Percentiles rank a stretch among this genome's conserved stretches.
Evolutionary conservation across 2,113 vertebrate genomes (phyloP).

Genomic region (Eudorcas thomsonii): DNA sequence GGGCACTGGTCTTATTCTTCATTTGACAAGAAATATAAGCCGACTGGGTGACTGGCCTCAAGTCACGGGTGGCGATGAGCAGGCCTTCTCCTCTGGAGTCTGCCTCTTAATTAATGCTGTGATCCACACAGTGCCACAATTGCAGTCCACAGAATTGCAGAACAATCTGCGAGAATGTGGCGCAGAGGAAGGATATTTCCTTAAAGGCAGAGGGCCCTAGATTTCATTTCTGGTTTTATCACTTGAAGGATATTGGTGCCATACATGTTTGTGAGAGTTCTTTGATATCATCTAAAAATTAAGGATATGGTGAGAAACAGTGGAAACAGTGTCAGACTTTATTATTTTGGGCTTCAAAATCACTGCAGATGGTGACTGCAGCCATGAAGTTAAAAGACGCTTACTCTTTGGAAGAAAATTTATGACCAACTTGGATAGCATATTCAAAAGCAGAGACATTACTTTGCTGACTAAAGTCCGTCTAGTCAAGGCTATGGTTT

Average conservation of each 20-base stretch:
- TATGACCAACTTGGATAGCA: too few relatives aligned
- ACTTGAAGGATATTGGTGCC: not conserved
- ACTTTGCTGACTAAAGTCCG: too few relatives aligned
- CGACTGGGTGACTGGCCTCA: not conserved
- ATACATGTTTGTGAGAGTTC: not conserved
- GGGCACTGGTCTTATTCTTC: not conserved
- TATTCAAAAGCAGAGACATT: too few relatives aligned
- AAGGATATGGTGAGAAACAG: not conserved
- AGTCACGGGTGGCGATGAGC: not conserved
- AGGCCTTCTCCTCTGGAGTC: not conserved
- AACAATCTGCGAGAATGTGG: not conserved
- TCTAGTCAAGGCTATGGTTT: too few relatives aligned
- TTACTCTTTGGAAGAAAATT: too few relatives aligned
- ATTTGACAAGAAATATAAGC: not conserved
- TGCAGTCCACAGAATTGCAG: not conserved
- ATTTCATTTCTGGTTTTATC: not conserved
- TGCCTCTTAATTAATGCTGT: not conserved
- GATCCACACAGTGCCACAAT: not conserved
- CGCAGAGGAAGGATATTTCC: not conserved
- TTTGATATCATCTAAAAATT: not conserved
- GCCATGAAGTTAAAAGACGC: too few relatives aligned
- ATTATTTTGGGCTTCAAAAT: too few relatives aligned
- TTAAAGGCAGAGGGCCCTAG: not conserved
- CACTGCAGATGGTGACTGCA: too few relatives aligned
- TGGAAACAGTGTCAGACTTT: too few relatives aligned